Conservation (phyloP, 2,797 vertebrate genomes). For the Artibeus jamaicensis region DNA sequence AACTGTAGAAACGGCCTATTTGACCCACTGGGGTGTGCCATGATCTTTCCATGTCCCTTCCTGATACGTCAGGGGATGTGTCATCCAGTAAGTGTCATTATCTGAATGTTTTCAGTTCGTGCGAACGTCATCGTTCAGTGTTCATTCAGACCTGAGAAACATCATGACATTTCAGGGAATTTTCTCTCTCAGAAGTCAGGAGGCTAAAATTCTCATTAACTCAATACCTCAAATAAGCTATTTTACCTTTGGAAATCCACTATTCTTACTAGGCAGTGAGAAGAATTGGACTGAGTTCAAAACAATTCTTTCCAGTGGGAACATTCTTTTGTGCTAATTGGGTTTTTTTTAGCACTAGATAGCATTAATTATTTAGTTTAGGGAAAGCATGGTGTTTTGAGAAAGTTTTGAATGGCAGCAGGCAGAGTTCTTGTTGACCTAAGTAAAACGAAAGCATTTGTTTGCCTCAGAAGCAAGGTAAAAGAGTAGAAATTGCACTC, state of each 20-base stretch:
- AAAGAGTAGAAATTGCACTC: not conserved
- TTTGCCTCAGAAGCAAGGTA: not conserved
- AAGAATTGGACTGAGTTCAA: not conserved
- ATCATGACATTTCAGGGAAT: not conserved
- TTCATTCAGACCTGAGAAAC: not conserved
- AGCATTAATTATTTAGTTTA: not conserved
- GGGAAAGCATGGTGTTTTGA: not conserved
- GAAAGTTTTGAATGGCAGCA: not conserved
- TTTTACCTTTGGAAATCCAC: not conserved
- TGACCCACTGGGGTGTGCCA: not conserved
- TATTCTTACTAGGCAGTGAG: not conserved
- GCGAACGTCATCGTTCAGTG: not conserved
- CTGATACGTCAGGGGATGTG: not conserved
- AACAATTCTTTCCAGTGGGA: not conserved
- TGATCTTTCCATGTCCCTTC: not conserved
- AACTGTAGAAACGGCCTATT: not conserved
- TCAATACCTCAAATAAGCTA: not conserved
- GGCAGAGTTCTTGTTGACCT: not conserved
- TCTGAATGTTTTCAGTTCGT: not conserved
- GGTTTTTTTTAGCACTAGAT: not conserved
- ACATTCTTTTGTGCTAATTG: not conserved
- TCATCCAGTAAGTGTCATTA: not conserved
- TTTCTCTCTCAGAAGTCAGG: not conserved
- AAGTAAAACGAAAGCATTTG: not conserved
- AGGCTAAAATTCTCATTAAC: not conserved